A percentile compares a stretch with the other conserved stretches of the same genome.
phyloP scores from a whole-genome alignment of 2,888 invertebrate species.

The Cyrtodaria siliqua region DNA sequence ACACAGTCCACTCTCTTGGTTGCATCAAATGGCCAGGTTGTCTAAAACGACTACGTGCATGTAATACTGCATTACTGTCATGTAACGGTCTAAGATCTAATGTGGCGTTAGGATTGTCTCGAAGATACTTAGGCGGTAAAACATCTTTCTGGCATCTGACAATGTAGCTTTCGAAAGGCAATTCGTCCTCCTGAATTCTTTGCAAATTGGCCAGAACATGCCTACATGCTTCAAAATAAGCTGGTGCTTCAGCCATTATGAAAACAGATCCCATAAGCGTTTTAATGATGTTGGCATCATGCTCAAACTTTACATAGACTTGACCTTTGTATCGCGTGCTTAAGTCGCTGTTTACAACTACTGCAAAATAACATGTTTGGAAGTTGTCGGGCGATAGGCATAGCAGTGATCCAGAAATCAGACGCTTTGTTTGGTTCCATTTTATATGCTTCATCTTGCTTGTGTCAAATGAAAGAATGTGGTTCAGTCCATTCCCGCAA shows the following conservation, averaged over 20 bases:
- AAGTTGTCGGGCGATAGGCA: slow-evolving; percentile 91
- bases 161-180: slow-evolving; percentile 68
- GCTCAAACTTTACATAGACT: slow-evolving; percentile 65
- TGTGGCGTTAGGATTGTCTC: background rate
- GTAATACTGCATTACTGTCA: no score
- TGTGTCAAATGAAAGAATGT: slow-evolving; percentile 66
- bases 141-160: slow-evolving; percentile 59
- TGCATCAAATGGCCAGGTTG: background rate
- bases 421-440: slow-evolving; percentile 88
- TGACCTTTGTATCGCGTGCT: slow-evolving; percentile 61
- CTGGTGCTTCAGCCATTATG: slow-evolving; percentile 91
- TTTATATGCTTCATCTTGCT: slow-evolving; percentile 38
- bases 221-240: slow-evolving; percentile 93
- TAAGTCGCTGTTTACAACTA: slow-evolving; percentile 84
- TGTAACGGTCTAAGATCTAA: background rate
- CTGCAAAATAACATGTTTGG: slow-evolving; percentile 90
- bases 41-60: background rate
- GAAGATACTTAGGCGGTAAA: slow-evolving; percentile 55
- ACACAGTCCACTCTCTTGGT: background rate
- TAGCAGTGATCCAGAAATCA: slow-evolving; percentile 91
- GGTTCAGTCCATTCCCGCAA: slow-evolving; percentile 66
- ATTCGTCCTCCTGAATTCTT: slow-evolving; percentile 84
- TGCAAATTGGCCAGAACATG: slow-evolving; percentile 91
- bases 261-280: slow-evolving; percentile 38
- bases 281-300: slow-evolving; percentile 31